Conservation (phyloP, 2,888 invertebrate species). For the Leucophenga maculata region DNA sequence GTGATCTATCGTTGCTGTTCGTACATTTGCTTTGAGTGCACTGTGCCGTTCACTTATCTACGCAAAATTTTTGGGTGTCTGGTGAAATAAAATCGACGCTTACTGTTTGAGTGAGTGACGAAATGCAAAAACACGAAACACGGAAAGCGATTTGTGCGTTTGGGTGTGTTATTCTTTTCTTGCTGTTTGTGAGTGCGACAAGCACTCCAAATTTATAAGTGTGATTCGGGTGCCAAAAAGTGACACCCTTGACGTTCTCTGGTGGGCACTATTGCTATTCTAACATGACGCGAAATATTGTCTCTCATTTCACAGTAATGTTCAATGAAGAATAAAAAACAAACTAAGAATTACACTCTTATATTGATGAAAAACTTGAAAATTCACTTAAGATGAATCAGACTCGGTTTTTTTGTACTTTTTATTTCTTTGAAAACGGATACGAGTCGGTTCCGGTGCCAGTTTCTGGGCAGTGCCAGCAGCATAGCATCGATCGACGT, state of each 20-base stretch:
- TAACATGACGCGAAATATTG: too few relatives aligned
- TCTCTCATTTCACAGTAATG: too few relatives aligned
- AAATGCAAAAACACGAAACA: slow-evolving; percentile 36
- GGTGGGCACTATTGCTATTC: too few relatives aligned
- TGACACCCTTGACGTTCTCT: slow-evolving; percentile 30
- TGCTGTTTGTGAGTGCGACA: slow-evolving; percentile 30
- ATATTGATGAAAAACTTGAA: too few relatives aligned
- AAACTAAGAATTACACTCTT: too few relatives aligned
- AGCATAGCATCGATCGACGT: too few relatives aligned
- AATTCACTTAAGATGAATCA: too few relatives aligned
- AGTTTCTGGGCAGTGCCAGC: too few relatives aligned
- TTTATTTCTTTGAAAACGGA: too few relatives aligned
- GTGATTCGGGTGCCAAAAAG: slow-evolving; percentile 33
- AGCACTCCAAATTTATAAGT: slow-evolving; percentile 35
- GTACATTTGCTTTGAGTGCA: slow-evolving; percentile 20
- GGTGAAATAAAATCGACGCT: slow-evolving; percentile 35
- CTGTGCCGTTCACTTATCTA: slow-evolving; percentile 23
- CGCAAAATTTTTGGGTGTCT: slow-evolving; percentile 29
- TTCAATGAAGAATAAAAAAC: too few relatives aligned
- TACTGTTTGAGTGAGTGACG: slow-evolving; percentile 34
- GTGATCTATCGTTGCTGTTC: slow-evolving; percentile 26
- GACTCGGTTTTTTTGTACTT: too few relatives aligned
- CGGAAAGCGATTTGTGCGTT: slow-evolving; percentile 33
- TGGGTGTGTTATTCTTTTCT: slow-evolving; percentile 30
- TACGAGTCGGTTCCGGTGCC: too few relatives aligned